Conservation (phyloP, 2,888 invertebrate species). For the Anodontia alba region DNA sequence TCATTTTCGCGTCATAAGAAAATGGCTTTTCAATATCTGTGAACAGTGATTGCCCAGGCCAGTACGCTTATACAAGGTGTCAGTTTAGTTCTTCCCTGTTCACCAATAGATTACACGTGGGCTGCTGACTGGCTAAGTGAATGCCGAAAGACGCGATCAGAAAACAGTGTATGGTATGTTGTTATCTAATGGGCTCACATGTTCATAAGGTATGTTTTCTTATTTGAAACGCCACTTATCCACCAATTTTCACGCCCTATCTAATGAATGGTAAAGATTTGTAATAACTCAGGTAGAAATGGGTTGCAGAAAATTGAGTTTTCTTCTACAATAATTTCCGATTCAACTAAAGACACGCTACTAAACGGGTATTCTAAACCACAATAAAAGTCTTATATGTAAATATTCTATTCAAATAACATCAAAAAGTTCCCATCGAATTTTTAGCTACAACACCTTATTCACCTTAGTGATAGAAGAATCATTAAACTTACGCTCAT, state of each 20-base stretch:
- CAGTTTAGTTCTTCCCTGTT: too few species aligned
- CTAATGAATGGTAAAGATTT: background rate
- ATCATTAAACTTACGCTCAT: too few species aligned
- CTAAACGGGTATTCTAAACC: background rate
- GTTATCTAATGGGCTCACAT: too few species aligned
- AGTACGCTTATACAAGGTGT: too few species aligned
- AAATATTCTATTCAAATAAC: background rate
- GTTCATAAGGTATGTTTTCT: too few species aligned
- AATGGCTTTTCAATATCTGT: too few species aligned
- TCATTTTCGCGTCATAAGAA: conserved; percentile 19
- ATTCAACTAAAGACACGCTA: background rate
- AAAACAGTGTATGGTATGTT: too few species aligned
- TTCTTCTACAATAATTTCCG: conserved; percentile 11
- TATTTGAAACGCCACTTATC: background rate
- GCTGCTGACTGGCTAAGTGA: too few species aligned
- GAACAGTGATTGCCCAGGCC: too few species aligned
- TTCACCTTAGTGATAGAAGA: background rate
- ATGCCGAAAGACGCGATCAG: too few species aligned
- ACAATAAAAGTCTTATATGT: background rate
- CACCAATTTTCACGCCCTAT: background rate
- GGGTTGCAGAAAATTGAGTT: background rate
- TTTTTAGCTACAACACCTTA: too few species aligned
- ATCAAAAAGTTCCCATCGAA: background rate
- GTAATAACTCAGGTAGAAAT: background rate
- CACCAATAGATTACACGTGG: too few species aligned